phyloP scores from a whole-genome alignment of 2,888 invertebrate genomes.

The Nipponacmea schrenckii region DNA sequence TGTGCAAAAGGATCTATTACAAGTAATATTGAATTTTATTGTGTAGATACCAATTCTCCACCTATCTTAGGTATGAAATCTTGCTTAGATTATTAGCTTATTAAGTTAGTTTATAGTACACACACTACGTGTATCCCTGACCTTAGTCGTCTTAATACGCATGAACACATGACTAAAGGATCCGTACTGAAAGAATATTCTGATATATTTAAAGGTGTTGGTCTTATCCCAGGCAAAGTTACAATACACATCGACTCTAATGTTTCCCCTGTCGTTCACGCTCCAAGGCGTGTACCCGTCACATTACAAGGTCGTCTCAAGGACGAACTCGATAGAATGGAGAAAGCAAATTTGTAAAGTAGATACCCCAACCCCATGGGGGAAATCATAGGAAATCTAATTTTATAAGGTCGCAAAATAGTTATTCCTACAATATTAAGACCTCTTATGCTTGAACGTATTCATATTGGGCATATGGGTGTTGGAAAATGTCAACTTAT shows the following conservation, averaged over 20 bases:
- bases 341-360: background rate
- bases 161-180: background rate
- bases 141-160: no score
- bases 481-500: no score
- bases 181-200: conserved; percentile 10
- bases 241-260: background rate
- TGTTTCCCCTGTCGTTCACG: background rate
- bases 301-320: background rate
- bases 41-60: background rate
- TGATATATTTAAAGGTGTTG: conserved; percentile 16
- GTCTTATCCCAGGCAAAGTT: conserved; percentile 10
- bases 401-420: no score
- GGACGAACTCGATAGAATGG: background rate
- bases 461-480: no score
- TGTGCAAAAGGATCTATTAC: conserved; percentile 1
- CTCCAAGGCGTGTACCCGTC: background rate
- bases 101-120: conserved; percentile 14
- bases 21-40: background rate
- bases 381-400: no score
- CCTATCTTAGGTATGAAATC: conserved; percentile 15
- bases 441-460: no score
- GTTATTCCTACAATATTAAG: no score
- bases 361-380: background rate
- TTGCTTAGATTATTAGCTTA: conserved; percentile 8
- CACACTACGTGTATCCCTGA: background rate